Base-by-base conservation (phyloP, 2,888 invertebrate genomes). In the Rhabditophanes sp. region DNA sequence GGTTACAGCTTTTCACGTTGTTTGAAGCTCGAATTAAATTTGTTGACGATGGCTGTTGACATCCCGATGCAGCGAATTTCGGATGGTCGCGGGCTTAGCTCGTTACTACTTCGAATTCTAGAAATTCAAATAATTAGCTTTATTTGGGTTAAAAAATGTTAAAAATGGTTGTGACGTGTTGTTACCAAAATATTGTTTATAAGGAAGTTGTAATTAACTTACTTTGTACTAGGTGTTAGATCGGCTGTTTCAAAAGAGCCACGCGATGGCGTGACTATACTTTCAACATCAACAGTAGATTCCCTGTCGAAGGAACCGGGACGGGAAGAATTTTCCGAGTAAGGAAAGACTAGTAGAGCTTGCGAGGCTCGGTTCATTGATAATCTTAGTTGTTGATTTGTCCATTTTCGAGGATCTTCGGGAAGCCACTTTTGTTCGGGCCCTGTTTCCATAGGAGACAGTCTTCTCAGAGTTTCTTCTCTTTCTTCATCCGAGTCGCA, bases 381-480 rank as follows among this genome's bases (percentile, higher is more conserved):
- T 12, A 58, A 33, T 8, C 57, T 44, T n/a, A 58, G 39, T 30
- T 58, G 58, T 21, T 53, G 56, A 25, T 58, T 58, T 12, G 50
- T 39, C 58, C 58, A 58, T 33, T 46, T 21, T 23, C 31, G 41
- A 19, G 26, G 42, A 23, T 54, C 52, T 4, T 51, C 53, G 22
- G 52, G 41, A 29, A 53, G 35, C 58, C 58, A 58, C 35, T 54
- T 53, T 37, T 56, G 56, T 33, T 58, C 57, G 1, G 56, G 42
- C 3, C 41, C 49, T 1, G 44, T 40, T 16, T 29, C 9, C 2
- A 47, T 19, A 11, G 44, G 41, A 7, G 46, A 32, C 3, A 48
- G 47, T 2, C 45, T 34, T 6, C 27, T 39, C 3, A 33, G 19
- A 8, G 36, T 26, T 1, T 37, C 33, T 6, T 32, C 25, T 7